Evolutionary conservation across 1,140 invertebrate species (phyloP).

Genomic region (Lethocerus indicus): DNA sequence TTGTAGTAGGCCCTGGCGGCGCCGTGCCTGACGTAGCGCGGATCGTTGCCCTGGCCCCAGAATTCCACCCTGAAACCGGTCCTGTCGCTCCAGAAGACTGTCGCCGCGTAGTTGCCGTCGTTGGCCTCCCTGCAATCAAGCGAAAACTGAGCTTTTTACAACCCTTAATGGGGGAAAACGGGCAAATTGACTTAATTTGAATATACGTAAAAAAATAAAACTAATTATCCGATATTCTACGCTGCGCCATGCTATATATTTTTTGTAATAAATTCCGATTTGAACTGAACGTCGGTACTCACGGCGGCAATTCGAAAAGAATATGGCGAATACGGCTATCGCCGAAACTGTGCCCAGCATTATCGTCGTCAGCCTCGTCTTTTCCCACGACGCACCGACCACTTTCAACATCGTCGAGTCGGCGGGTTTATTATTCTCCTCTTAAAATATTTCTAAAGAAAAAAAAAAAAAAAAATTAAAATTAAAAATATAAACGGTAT

Average conservation of each 20-base stretch:
- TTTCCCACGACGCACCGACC: conserved; percentile 57
- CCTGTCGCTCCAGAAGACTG: conserved; percentile 41
- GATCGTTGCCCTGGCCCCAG: conserved; percentile 57
- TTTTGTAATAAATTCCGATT: too few species aligned
- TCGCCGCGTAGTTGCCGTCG: conserved; percentile 54
- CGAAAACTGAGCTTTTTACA: too few species aligned
- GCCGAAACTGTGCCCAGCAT: conserved; percentile 44
- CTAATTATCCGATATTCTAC: too few species aligned
- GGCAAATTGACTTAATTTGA: too few species aligned
- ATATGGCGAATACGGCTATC: conserved; percentile 38
- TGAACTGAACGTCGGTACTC: neutral
- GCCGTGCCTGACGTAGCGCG: conserved; percentile 37
- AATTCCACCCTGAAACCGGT: conserved; percentile 49
- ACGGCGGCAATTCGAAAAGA: conserved; percentile 14
- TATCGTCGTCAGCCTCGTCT: conserved; percentile 52
- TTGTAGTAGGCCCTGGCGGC: conserved; percentile 52
- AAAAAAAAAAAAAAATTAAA: neutral
- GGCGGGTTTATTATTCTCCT: conserved; percentile 13
- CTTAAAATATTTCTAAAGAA: neutral
- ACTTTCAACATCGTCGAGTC: conserved; percentile 47
- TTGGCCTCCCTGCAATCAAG: conserved; percentile 35
- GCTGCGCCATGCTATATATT: too few species aligned
- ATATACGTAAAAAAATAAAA: too few species aligned
- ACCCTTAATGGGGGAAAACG: too few species aligned
- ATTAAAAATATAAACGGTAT: neutral